phyloP scores from a whole-genome alignment of 2,888 invertebrate genomes.

The Pollenia angustigena region DNA sequence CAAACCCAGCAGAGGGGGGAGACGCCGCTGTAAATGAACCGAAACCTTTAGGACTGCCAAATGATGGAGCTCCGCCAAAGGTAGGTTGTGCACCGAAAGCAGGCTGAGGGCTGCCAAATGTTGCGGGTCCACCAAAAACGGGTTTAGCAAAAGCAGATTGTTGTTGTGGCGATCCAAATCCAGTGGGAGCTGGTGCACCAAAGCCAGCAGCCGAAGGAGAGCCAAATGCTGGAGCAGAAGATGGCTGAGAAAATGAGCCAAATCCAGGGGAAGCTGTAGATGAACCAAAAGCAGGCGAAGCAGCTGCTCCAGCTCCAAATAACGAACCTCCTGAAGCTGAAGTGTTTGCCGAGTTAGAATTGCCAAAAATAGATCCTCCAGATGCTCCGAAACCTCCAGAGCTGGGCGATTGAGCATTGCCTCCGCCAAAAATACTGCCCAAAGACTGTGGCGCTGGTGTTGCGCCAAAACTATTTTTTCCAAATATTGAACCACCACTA shows the following conservation, averaged over 20 bases:
- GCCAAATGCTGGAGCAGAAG: constrained; percentile 75
- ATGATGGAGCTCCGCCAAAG: constrained; percentile 82
- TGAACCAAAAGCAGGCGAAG: constrained; percentile 74
- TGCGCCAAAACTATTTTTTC: constrained; percentile 68
- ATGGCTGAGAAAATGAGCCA: constrained; percentile 78
- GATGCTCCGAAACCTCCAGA: constrained; percentile 65
- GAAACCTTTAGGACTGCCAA: constrained; percentile 82
- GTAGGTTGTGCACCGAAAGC: constrained; percentile 82
- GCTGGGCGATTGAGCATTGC: constrained; percentile 61
- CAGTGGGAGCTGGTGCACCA: constrained; percentile 68
- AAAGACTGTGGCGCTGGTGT: constrained; percentile 69
- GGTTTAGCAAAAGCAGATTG: constrained; percentile 76
- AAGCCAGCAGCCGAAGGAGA: constrained; percentile 75
- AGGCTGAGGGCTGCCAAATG: constrained; percentile 78
- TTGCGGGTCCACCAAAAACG: constrained; percentile 75
- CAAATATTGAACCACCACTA: constrained; percentile 74
- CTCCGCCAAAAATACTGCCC: constrained; percentile 74
- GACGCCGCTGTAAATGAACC: constrained; percentile 75
- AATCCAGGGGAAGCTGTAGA: constrained; percentile 73
- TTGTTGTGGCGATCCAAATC: constrained; percentile 81
- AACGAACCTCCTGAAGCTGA: constrained; percentile 72
- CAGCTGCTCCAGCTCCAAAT: constrained; percentile 74
- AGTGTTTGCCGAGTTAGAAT: constrained; percentile 46
- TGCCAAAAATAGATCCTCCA: constrained; percentile 75
- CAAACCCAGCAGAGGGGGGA: constrained; percentile 76